Evolutionary conservation across 2,113 vertebrate genomes (phyloP).

Genomic region (Elaphurus davidianus): DNA sequence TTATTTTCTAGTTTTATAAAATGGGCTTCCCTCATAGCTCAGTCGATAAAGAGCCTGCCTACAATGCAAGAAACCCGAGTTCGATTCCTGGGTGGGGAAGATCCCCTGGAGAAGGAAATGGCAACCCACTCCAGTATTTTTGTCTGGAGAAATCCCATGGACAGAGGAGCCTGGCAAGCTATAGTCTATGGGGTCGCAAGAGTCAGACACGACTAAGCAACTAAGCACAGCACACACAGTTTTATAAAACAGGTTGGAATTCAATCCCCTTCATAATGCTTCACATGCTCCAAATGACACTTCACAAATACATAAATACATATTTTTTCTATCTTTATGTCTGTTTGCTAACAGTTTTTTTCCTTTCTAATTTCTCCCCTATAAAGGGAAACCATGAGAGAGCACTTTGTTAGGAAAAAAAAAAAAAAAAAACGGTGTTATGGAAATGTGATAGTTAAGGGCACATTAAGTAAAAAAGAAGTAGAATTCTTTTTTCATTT

Average conservation of each 20-base stretch:
- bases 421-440: background rate
- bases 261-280: background rate
- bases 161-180: background rate
- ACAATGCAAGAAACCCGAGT: background rate
- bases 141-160: background rate
- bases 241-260: background rate
- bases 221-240: background rate
- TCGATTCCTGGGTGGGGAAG: background rate
- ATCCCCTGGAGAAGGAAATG: background rate
- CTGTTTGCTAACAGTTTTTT: background rate
- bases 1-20: background rate
- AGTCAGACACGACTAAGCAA: fast-evolving
- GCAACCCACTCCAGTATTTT: background rate
- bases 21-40: background rate
- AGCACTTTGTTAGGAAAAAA: background rate
- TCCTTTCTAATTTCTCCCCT: background rate
- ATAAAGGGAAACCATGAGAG: background rate
- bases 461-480: background rate
- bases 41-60: background rate
- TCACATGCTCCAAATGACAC: background rate
- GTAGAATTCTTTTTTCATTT: background rate
- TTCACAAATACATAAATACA: background rate
- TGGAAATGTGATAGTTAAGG: background rate
- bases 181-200: background rate
- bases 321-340: background rate